Conservation (phyloP, 2,888 invertebrate genomes). For the Acrobeloides nanus region DNA sequence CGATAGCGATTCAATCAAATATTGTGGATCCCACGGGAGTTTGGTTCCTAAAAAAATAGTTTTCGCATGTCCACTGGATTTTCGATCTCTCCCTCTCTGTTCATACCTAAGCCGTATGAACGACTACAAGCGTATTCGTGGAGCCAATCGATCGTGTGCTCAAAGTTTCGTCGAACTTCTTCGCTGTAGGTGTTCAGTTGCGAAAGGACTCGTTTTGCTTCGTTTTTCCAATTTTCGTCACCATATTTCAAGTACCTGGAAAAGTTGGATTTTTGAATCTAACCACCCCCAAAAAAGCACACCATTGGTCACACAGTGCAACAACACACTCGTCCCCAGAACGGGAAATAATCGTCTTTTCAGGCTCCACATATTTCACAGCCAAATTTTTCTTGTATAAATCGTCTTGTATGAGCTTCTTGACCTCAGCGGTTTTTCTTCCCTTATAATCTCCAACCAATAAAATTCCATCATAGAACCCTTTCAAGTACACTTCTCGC, state of each 20-base stretch:
- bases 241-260: conserved; percentile 79
- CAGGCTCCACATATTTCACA: conserved; percentile 76
- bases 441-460: conserved; percentile 80
- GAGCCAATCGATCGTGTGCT: conserved; percentile 83
- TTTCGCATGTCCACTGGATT: too few species aligned
- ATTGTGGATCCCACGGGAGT: conserved; percentile 91
- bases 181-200: conserved; percentile 83
- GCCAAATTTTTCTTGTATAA: conserved; percentile 37
- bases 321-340: conserved; percentile 98
- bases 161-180: conserved; percentile 73
- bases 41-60: conserved; percentile 67
- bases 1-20: conserved; percentile 95
- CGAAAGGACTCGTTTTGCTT: conserved; percentile 67
- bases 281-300: conserved; percentile 9
- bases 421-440: conserved; percentile 84
- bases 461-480: conserved; percentile 75
- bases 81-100: conserved; percentile 1
- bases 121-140: conserved; percentile 96
- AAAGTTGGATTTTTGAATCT: not conserved
- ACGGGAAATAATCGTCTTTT: conserved; percentile 78
- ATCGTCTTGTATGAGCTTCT: conserved; percentile 73
- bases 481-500: conserved; percentile 86
- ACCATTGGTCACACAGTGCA: conserved; percentile 98
- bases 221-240: conserved; percentile 75
- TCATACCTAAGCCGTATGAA: conserved; percentile 80